These are phyloP conservation scores for Drosophila athabasca DNA, from an alignment of 1,140 invertebrate species.

Conservation along the genomic window DNA sequence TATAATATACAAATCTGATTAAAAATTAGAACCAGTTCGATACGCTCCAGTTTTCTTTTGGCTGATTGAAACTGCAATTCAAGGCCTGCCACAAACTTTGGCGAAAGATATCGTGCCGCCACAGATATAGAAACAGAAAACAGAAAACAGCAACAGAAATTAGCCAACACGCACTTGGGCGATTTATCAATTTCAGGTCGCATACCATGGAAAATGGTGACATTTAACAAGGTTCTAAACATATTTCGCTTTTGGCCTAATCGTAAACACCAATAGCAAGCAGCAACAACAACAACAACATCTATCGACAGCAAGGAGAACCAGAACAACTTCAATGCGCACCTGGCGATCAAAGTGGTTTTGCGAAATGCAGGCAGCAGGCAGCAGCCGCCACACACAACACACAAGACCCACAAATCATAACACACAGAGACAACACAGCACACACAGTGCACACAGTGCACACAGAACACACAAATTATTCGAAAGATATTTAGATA, in stretches of 20 bases:
- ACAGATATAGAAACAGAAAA: slow-evolving; percentile 1
- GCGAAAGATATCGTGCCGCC: slow-evolving; percentile 40
- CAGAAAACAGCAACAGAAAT: slow-evolving; percentile 31
- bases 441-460: too few species aligned
- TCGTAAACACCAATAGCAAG: slow-evolving; percentile 38
- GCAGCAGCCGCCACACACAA: slow-evolving; percentile 31
- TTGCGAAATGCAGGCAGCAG: slow-evolving; percentile 74
- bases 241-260: slow-evolving; percentile 68
- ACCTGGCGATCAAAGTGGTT: slow-evolving; percentile 77
- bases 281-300: slow-evolving; percentile 21
- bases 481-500: slow-evolving; percentile 35
- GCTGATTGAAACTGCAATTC: slow-evolving; percentile 45
- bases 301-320: slow-evolving; percentile 69
- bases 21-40: slow-evolving; percentile 33
- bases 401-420: slow-evolving; percentile 48
- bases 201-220: slow-evolving; percentile 67
- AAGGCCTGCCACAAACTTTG: too few species aligned
- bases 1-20: slow-evolving; percentile 25
- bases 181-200: slow-evolving; percentile 79
- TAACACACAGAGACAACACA: slow-evolving; percentile 28
- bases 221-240: slow-evolving; percentile 80
- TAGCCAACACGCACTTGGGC: slow-evolving; percentile 71
- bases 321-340: slow-evolving; percentile 76
- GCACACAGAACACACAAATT: slow-evolving; percentile 36
- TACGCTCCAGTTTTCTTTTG: slow-evolving; percentile 46